phyloP scores from a whole-genome alignment of 2,113 vertebrate genomes.

The Mus musculus region DNA sequence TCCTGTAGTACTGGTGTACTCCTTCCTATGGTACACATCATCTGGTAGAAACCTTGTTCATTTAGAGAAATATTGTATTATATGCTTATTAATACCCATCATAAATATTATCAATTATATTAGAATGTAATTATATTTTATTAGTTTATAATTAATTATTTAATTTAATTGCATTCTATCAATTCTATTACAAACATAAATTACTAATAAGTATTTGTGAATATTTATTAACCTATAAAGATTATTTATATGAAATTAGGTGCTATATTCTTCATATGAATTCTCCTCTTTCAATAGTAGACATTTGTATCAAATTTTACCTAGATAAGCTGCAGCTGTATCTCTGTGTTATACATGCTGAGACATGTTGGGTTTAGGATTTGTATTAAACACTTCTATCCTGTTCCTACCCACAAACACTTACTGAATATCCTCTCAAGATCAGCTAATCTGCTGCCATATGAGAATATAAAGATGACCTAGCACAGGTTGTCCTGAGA shows the following conservation, averaged over 20 bases:
- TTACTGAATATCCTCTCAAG: background rate
- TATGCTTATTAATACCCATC: background rate
- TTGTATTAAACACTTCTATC: background rate
- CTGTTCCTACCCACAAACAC: background rate
- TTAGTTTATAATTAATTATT: background rate
- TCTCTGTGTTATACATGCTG: background rate
- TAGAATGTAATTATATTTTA: background rate
- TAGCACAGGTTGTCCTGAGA: background rate
- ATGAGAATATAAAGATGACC: background rate
- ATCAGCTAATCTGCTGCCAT: no score
- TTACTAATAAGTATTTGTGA: background rate
- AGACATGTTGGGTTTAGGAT: background rate
- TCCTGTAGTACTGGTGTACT: background rate
- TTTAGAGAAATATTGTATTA: background rate
- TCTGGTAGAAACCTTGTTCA: background rate
- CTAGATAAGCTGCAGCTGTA: background rate
- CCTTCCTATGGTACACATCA: background rate
- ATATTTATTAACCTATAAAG: background rate
- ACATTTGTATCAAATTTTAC: background rate
- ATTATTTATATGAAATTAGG: background rate
- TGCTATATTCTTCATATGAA: background rate
- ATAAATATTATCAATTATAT: background rate
- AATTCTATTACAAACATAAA: background rate
- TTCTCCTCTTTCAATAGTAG: background rate
- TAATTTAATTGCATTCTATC: background rate